Evolutionary conservation across 2,113 vertebrate genomes (phyloP), one percentile per base, ranked within the genome.

Genomic region (Pseudorectes ferrugineus): DNA sequence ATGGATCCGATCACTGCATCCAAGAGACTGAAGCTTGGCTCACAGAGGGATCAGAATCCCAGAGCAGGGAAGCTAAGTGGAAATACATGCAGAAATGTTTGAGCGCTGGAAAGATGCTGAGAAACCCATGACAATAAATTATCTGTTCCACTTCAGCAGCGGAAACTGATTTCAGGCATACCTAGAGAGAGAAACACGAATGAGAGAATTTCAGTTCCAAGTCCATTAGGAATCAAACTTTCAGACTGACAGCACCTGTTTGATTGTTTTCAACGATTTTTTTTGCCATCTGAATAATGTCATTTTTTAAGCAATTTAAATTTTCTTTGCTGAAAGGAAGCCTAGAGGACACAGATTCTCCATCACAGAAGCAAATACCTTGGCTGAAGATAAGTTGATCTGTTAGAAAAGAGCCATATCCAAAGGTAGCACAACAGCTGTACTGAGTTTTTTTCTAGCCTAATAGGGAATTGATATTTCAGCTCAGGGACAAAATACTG

Each of bases 391-490:
- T 92, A 45, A 89, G 86, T 68, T 61, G 79, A 78, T 92, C 51
- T 94, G 62, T 55, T 73, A 82, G 85, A 83, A 63, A 80, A 67
- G 79, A 93, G 55, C 74, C 74, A 3, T 67, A 89, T 93, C 79
- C 35, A 94, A 91, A 95, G 72, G 90, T 63, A 80, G 78, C 78
- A 89, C 89, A 96, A 73, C 75, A 94, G 63, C 78, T 96, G 75
- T 52, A 74, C 58, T 55, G 75, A 59, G 20, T 23, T 82, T 96
- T 95, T 91, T 94, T 45, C 75, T 11, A 67, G 45, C 36, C 65
- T 94, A 90, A 94, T 86, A 85, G 75, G 65, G 93, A 96, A 77
- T 83, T 80, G 89, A 67, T 94, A 59, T 92, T 92, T 93, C 85
- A 90, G 79, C 88, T 71, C 73, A 86, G 88, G 82, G 93, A 94